These are phyloP conservation scores for Stomatorhinus walkeri DNA, from an alignment of 2,797 vertebrate species.

Conservation along the genomic window DNA sequence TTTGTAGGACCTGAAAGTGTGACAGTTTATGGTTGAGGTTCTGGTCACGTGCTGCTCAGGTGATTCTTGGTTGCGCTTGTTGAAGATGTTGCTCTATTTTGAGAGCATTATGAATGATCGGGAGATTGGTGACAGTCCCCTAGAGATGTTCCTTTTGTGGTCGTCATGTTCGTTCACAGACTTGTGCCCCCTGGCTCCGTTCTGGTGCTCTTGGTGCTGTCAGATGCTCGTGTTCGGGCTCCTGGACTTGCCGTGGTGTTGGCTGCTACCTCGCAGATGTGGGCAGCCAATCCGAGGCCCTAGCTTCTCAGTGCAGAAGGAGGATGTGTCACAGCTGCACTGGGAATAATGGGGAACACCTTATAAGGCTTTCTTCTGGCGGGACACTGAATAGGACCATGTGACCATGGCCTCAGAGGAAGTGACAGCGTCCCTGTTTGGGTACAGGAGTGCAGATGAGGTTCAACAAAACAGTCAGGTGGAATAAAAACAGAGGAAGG, in stretches of 20 bases:
- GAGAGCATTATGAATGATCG: not conserved
- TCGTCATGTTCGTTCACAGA: not conserved
- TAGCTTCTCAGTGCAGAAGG: not conserved
- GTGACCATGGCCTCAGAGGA: not conserved
- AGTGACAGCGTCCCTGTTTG: not conserved
- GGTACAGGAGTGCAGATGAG: not conserved
- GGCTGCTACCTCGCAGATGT: not conserved
- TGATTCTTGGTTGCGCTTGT: not conserved
- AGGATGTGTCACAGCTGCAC: not conserved
- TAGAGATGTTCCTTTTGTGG: not conserved
- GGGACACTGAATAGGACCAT: not conserved
- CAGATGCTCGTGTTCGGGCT: not conserved
- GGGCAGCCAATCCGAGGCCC: not conserved
- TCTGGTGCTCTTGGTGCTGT: not conserved
- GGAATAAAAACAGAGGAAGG: slow-evolving; percentile 1
- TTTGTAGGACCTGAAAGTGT: not conserved
- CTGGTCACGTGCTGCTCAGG: not conserved
- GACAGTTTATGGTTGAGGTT: not conserved
- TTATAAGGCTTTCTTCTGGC: not conserved
- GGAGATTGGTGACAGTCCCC: not conserved
- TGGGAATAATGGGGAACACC: not conserved
- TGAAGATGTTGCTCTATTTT: not conserved
- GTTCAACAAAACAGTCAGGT: not conserved
- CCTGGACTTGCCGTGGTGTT: not conserved
- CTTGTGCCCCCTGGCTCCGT: not conserved